Evolutionary conservation across 2,888 invertebrate species (phyloP).

Genomic region (Nemapogon koenigi): DNA sequence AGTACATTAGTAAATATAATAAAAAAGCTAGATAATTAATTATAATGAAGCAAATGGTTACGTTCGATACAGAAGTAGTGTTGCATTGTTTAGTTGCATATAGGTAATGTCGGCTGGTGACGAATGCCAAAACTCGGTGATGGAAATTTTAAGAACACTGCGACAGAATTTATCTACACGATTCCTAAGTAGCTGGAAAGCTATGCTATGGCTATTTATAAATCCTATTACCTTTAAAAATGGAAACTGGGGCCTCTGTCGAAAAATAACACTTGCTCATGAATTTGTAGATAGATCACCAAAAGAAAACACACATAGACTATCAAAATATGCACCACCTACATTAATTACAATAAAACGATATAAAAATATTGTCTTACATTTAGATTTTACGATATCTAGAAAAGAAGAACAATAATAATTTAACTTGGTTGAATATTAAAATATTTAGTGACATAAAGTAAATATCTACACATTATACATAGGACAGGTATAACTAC

Average conservation of each 20-base stretch:
- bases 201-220: conserved; percentile 30
- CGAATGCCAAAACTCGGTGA: conserved; percentile 29
- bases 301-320: neutral
- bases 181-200: conserved; percentile 42
- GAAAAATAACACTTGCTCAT: no score
- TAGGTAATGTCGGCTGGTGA: conserved; percentile 27
- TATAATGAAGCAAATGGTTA: conserved; percentile 30
- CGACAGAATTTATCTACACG: conserved; percentile 31
- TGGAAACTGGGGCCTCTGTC: conserved; percentile 58
- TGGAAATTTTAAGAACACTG: conserved; percentile 35
- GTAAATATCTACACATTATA: no score
- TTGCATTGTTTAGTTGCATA: conserved; percentile 27
- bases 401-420: no score
- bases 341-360: neutral
- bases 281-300: no score
- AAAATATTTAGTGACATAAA: no score
- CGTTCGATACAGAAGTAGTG: no score
- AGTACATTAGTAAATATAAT: conserved; percentile 42
- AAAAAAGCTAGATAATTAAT: conserved; percentile 25
- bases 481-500: no score
- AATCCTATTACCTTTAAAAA: conserved; percentile 57
- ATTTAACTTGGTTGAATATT: no score
- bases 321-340: neutral
- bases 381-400: neutral
- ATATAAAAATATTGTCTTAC: neutral